Evolutionary conservation across 2,797 vertebrate species (phyloP), one percentile per base, ranked within the genome.

Genomic region (Heterohyrax brucei): DNA sequence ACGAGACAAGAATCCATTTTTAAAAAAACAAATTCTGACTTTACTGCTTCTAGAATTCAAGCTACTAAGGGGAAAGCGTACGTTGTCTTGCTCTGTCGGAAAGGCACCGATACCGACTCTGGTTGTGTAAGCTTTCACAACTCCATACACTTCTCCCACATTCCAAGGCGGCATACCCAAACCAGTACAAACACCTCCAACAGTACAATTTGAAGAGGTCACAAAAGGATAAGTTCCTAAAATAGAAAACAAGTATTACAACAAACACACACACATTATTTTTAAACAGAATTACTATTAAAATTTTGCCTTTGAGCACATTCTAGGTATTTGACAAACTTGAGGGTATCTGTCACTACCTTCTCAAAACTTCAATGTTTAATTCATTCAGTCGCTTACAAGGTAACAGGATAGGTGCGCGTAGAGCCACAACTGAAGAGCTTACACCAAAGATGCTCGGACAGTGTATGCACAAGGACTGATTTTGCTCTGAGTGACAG

Each of bases 131-230:
- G 99, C 99, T 98, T 99, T 99, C 81, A 99, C 99, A 13, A 99
- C 99, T 18, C 99, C 99, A 0, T 99, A 99, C 16, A 99, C 99
- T 93, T 99, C 99, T 1, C 99, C 99, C 0, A 99, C 99, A 0
- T 99, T 99, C 93, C 99, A 99, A 0, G 99, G 99, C 0, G 99
- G 99, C 99, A 99, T 99, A 70, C 99, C 99, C 95, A 99, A 98
- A 2, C 99, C 99, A 0, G 99, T 99, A 91, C 99, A 99, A 66
- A 99, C 99, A 5, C 99, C 99, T 59, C 99, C 99, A 97, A 99
- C 99, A 1, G 99, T 99, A 98, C 99, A 99, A 98, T 99, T 99
- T 39, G 99, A 99, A 3, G 99, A 99, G 3, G 99, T 99, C 98
- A 99, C 99, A 88, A 99, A 99, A 3, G 99, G 99, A 50, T 99